Conservation (phyloP, 2,797 vertebrate genomes). For the Allobates femoralis region DNA sequence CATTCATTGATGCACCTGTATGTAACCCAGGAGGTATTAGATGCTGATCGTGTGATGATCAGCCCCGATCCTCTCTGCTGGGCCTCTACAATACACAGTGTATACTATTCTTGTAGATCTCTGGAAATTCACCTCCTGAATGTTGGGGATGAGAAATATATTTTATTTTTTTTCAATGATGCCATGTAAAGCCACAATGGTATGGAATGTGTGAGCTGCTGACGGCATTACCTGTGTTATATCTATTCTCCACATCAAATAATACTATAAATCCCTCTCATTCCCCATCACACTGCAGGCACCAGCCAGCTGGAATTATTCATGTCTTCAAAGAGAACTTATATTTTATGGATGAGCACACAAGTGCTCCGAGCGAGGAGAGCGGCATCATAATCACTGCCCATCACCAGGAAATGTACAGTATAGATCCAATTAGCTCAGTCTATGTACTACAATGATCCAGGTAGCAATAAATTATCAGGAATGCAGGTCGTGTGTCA, state of each 20-base stretch:
- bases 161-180: background rate
- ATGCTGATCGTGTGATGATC: too few species aligned
- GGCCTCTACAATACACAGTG: too few species aligned
- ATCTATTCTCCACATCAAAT: conserved; percentile 10
- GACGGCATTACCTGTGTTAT: background rate
- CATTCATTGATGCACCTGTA: too few species aligned
- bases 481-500: background rate
- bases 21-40: too few species aligned
- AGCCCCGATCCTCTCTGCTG: too few species aligned
- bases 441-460: background rate
- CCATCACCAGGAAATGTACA: background rate
- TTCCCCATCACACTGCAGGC: background rate
- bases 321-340: conserved; percentile 18
- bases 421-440: background rate
- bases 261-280: conserved; percentile 17
- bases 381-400: conserved; percentile 11
- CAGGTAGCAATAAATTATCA: background rate
- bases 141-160: background rate
- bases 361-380: conserved; percentile 6
- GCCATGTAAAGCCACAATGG: background rate
- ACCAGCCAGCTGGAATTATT: conserved; percentile 34
- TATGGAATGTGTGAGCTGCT: background rate
- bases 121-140: background rate
- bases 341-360: conserved; percentile 52
- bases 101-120: background rate